A percentile compares a stretch with the other conserved stretches of the same genome.
phyloP scores from a whole-genome alignment of 1,140 invertebrate species.

The Drosophila mayri region DNA sequence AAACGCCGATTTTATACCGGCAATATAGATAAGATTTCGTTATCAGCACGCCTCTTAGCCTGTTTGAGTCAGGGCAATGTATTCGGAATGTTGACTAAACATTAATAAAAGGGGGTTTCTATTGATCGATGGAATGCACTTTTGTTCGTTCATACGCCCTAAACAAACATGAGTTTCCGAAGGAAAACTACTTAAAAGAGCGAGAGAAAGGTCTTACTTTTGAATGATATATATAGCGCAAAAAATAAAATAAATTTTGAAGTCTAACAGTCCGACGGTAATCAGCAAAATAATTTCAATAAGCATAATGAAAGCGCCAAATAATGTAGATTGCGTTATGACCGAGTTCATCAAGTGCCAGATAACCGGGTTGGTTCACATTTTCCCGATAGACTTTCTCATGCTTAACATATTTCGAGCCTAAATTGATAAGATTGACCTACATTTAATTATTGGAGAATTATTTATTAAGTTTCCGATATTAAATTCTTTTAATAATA shows the following conservation, averaged over 20 bases:
- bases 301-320: not conserved
- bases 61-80: constrained; percentile 29
- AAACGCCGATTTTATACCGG: constrained; percentile 24
- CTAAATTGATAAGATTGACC: not conserved
- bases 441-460: not conserved
- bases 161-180: not conserved
- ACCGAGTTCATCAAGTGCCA: not conserved
- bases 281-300: constrained; percentile 1
- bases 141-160: not conserved
- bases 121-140: not conserved
- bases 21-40: constrained; percentile 50
- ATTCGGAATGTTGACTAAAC: constrained; percentile 28
- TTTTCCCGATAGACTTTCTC: not conserved
- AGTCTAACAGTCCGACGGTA: not conserved
- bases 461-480: not conserved
- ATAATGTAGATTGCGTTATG: no score
- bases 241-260: not conserved
- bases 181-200: not conserved
- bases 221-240: not conserved
- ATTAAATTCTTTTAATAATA: not conserved
- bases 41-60: constrained; percentile 6
- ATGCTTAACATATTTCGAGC: not conserved
- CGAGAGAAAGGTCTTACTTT: not conserved
- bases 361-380: not conserved
- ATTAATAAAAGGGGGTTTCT: not conserved